Percentiles rank a stretch among this genome's conserved stretches.
phyloP scores from a whole-genome alignment of 2,113 vertebrate genomes.

The Podarcis raffonei region DNA sequence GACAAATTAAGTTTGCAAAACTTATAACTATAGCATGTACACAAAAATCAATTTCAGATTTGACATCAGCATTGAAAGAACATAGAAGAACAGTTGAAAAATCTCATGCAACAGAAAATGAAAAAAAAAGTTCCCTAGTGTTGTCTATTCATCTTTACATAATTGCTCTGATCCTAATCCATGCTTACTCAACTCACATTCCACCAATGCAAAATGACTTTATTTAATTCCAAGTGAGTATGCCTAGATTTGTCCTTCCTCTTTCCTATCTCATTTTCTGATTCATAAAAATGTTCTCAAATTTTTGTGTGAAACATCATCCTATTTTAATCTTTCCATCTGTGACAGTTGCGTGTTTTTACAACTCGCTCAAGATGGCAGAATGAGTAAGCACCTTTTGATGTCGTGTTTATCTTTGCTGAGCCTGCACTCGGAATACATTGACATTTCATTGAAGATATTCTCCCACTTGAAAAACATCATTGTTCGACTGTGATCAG shows the following conservation, averaged over 20 bases:
- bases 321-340: background rate
- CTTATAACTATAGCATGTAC: too few relatives aligned
- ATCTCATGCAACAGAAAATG: too few relatives aligned
- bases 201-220: background rate
- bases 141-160: background rate
- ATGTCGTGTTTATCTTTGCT: background rate
- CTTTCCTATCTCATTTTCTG: background rate
- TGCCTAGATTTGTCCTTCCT: background rate
- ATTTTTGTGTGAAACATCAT: background rate
- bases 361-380: background rate
- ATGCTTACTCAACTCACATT: background rate
- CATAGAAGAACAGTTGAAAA: too few relatives aligned
- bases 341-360: background rate
- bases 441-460: conserved; percentile 54
- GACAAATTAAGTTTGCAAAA: too few relatives aligned
- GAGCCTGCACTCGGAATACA: background rate
- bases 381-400: background rate
- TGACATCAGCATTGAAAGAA: too few relatives aligned
- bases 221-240: background rate
- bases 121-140: too few relatives aligned
- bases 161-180: background rate
- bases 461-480: conserved; percentile 46
- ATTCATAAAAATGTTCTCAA: background rate
- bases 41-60: too few relatives aligned
- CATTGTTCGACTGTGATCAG: conserved; percentile 4